phyloP scores from a whole-genome alignment of 2,797 vertebrate genomes.

The Brachyalestes nurse region DNA sequence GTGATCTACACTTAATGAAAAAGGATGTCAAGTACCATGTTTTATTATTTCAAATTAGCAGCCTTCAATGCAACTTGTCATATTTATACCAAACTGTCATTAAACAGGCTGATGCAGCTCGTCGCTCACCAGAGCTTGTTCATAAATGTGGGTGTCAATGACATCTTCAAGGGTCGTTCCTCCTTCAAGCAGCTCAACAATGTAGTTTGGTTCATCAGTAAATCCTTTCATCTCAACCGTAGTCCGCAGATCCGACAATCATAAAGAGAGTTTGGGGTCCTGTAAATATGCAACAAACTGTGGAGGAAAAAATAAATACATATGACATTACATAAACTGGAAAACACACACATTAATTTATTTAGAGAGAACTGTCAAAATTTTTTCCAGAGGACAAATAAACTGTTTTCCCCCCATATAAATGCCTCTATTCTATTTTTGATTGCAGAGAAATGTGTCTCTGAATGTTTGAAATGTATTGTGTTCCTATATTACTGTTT shows the following conservation, averaged over 20 bases:
- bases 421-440: background rate
- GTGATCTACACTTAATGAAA: background rate
- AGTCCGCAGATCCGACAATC: constrained; percentile 98
- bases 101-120: background rate
- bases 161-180: constrained; percentile 91
- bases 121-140: constrained; percentile 90
- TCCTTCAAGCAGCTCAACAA: constrained; percentile 93
- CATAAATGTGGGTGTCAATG: constrained; percentile 93
- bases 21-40: background rate
- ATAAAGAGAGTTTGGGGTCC: constrained; percentile 98
- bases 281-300: constrained; percentile 99
- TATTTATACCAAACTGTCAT: background rate
- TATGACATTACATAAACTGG: background rate
- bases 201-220: constrained; percentile 93
- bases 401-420: background rate
- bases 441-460: background rate
- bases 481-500: no score
- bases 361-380: background rate
- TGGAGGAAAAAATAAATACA: constrained; percentile 21
- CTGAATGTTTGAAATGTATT: background rate
- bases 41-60: background rate
- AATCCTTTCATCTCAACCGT: constrained; percentile 99
- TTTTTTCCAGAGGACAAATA: background rate
- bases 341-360: background rate
- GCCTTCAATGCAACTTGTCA: background rate